Conservation (phyloP, 2,113 vertebrate genomes). For the Protobothrops flavoviridis region DNA sequence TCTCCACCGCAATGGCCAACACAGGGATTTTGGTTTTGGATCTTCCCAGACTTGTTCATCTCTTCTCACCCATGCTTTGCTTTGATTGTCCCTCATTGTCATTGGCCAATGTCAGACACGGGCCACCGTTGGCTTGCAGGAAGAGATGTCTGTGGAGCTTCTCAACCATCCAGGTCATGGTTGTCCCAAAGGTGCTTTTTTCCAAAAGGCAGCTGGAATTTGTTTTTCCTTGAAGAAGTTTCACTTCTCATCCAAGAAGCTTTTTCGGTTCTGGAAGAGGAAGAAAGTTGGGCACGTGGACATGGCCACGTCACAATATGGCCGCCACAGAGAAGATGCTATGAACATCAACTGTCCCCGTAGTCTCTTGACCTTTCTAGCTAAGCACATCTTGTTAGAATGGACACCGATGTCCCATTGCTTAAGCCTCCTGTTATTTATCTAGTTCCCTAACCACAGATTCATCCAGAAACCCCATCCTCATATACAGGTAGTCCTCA, state of each 20-base stretch:
- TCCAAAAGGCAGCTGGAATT: neutral
- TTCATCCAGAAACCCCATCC: conserved; percentile 47
- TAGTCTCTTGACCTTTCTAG: conserved; percentile 45
- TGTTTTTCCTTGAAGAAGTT: neutral
- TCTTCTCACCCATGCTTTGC: neutral
- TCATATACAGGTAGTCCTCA: neutral
- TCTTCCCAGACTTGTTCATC: neutral
- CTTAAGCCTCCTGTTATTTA: conserved; percentile 56
- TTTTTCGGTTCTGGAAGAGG: conserved; percentile 22
- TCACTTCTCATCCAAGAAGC: neutral
- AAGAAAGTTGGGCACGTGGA: conserved; percentile 37
- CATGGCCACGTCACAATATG: neutral
- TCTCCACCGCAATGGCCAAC: neutral
- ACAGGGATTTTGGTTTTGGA: conserved; percentile 32
- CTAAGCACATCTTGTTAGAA: conserved; percentile 36
- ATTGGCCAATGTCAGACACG: neutral
- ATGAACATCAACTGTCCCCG: conserved; percentile 50
- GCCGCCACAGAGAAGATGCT: neutral
- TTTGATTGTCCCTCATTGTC: neutral
- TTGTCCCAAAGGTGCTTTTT: conserved; percentile 55
- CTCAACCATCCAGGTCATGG: neutral
- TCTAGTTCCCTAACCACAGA: conserved; percentile 49
- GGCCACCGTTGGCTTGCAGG: neutral
- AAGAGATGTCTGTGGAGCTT: neutral
- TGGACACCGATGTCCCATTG: conserved; percentile 51